phyloP scores from a whole-genome alignment of 2,888 invertebrate genomes.

The Drosophila kuntzei region DNA sequence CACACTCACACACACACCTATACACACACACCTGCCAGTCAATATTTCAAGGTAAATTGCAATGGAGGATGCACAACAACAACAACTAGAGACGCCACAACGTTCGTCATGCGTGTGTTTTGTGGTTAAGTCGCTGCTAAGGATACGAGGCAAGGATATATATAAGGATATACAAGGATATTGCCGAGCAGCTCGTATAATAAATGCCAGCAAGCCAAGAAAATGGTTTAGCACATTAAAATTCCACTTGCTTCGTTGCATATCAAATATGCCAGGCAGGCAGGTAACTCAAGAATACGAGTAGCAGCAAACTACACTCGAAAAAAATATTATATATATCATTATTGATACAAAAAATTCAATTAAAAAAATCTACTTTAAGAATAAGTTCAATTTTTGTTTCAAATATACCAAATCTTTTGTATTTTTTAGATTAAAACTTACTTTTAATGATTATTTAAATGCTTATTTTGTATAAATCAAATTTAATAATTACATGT shows the following conservation, averaged over 20 bases:
- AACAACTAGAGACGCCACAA: conserved; percentile 7
- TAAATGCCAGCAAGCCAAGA: conserved; percentile 68
- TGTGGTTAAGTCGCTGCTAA: conserved; percentile 52
- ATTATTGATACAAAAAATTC: too few species aligned
- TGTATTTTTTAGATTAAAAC: too few species aligned
- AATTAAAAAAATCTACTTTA: too few species aligned
- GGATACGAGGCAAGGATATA: conserved; percentile 34
- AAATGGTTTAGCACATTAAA: conserved; percentile 81
- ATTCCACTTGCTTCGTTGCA: conserved; percentile 79
- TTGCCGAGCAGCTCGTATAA: conserved; percentile 42
- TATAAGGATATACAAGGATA: conserved; percentile 39
- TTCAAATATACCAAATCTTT: too few species aligned
- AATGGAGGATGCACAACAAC: conserved; percentile 30
- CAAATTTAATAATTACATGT: too few species aligned
- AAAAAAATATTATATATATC: too few species aligned
- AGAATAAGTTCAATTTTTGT: too few species aligned
- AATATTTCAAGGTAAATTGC: conserved; percentile 66
- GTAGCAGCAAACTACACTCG: too few species aligned
- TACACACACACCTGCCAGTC: conserved; percentile 27
- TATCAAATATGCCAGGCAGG: conserved; percentile 74
- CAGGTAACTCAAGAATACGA: conserved; percentile 6
- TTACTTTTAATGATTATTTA: too few species aligned
- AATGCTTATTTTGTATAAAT: too few species aligned
- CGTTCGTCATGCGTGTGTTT: conserved; percentile 47
- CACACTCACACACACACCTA: conserved; percentile 9